These are phyloP conservation scores for Naso thynnoides DNA, from an alignment of 2,797 vertebrate species.

Conservation along the genomic window DNA sequence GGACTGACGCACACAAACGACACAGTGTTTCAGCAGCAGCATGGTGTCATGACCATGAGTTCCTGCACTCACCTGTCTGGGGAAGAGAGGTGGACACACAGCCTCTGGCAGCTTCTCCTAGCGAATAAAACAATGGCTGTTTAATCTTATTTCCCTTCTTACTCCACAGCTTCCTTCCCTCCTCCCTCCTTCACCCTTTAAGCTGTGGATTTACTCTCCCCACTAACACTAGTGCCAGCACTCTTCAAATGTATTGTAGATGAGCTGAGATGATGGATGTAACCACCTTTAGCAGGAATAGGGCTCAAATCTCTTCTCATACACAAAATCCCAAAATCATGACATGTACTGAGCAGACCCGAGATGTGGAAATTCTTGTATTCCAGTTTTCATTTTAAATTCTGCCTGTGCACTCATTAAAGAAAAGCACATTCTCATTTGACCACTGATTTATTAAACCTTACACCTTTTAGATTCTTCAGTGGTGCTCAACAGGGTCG, in stretches of 20 bases:
- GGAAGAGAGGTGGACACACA: background rate
- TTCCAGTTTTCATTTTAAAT: no score
- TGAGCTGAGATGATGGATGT: background rate
- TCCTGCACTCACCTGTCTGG: constrained; percentile 39
- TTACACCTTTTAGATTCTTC: no score
- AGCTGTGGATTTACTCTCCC: constrained; percentile 39
- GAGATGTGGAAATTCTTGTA: no score
- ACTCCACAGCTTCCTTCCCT: constrained; percentile 1
- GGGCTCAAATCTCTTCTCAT: background rate
- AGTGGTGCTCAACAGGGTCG: no score
- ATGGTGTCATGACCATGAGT: background rate
- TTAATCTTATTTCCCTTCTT: constrained; percentile 20
- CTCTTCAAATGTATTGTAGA: background rate
- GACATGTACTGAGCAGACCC: no score
- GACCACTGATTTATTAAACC: no score
- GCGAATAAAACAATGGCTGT: background rate
- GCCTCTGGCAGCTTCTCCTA: background rate
- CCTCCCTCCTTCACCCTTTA: constrained; percentile 7
- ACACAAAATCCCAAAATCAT: no score
- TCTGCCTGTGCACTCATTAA: no score
- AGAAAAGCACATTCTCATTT: no score
- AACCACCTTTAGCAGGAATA: background rate
- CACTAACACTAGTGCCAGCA: background rate
- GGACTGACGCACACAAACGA: background rate
- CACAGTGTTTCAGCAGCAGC: background rate